These are phyloP conservation scores for Phortica okadai DNA, from an alignment of 2,888 invertebrate species.

Conservation along the genomic window DNA sequence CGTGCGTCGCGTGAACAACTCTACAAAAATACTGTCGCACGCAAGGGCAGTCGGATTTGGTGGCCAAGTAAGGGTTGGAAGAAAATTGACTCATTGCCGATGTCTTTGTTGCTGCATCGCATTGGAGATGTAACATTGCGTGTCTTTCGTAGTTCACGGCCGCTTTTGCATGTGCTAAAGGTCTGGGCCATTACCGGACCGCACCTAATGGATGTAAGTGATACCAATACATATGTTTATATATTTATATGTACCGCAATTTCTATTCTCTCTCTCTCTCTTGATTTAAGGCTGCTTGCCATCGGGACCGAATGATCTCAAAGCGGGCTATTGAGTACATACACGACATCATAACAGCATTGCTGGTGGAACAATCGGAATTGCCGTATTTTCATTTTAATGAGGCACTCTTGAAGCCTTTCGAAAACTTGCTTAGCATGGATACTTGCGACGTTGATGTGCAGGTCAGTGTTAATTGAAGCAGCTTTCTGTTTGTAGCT, in stretches of 20 bases:
- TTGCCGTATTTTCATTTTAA: constrained; percentile 96
- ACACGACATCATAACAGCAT: constrained; percentile 92
- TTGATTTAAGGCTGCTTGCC: constrained; percentile 86
- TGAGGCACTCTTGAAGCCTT: constrained; percentile 95
- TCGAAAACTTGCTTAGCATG: constrained; percentile 94
- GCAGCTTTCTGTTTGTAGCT: background rate
- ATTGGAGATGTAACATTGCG: constrained; percentile 92
- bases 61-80: constrained; percentile 77
- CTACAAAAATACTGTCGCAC: constrained; percentile 76
- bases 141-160: constrained; percentile 90
- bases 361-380: constrained; percentile 91
- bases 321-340: constrained; percentile 94
- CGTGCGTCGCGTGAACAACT: constrained; percentile 88
- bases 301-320: constrained; percentile 90
- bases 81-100: constrained; percentile 77
- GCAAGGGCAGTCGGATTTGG: constrained; percentile 77
- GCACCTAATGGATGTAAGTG: constrained; percentile 91
- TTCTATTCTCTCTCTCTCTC: background rate
- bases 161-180: constrained; percentile 92
- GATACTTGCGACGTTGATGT: constrained; percentile 96
- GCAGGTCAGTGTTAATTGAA: constrained; percentile 79
- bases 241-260: background rate
- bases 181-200: constrained; percentile 95
- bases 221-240: background rate
- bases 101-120: constrained; percentile 84